Conservation (phyloP, 1,140 invertebrate species). For the Calephelis virginiensis region DNA sequence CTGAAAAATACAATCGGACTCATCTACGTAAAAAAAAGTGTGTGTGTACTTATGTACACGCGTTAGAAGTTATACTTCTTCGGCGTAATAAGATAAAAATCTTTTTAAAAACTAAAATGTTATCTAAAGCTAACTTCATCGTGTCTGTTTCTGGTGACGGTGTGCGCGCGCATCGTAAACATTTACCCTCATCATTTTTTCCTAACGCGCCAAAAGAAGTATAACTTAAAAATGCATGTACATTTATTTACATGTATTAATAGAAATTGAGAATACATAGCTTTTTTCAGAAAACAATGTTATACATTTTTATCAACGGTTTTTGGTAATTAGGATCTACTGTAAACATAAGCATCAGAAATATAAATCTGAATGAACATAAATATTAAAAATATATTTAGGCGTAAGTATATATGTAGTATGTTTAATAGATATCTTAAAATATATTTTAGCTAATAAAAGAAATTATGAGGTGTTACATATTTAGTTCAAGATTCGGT, state of each 20-base stretch:
- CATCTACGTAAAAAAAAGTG: constrained; percentile 10
- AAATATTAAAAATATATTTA: constrained; percentile 8
- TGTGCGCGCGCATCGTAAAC: no score
- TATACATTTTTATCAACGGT: no score
- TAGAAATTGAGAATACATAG: constrained; percentile 61
- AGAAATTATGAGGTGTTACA: neutral
- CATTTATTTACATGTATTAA: constrained; percentile 22
- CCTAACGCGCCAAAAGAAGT: no score
- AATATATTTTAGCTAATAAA: constrained; percentile 11
- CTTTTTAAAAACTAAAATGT: no score
- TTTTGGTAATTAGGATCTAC: neutral
- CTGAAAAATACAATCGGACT: no score
- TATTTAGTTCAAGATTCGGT: constrained; percentile 1
- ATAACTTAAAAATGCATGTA: no score
- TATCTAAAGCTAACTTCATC: no score
- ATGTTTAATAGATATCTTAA: constrained; percentile 5
- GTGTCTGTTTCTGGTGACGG: no score
- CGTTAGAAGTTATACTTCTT: no score
- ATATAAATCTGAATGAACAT: constrained; percentile 8
- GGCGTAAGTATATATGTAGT: constrained; percentile 9
- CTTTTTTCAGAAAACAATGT: constrained; percentile 22
- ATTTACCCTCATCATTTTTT: no score
- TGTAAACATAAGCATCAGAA: neutral
- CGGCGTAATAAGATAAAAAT: no score
- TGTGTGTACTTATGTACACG: no score